Evolutionary conservation across 2,888 invertebrate species (phyloP), one percentile per base, ranked within the genome.

Genomic region (Hirtodrosophila histrioides): DNA sequence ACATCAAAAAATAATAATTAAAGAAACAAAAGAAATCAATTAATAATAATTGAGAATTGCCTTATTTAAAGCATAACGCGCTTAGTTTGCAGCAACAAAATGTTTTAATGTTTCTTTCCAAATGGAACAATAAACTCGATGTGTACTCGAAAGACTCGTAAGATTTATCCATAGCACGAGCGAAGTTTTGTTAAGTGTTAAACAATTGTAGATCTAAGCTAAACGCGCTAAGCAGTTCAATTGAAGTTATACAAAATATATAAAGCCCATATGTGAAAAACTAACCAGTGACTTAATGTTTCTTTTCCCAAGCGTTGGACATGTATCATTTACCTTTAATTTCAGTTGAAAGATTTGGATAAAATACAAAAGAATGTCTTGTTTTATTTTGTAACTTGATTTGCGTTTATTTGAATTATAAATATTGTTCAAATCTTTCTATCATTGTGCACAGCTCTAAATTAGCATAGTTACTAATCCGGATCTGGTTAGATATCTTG

Each of bases 401-500:
- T 71, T 74, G 69, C 74, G 53, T 58, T 43, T 44, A 43, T 48
- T 50, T 29, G 6, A 50, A 49, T n/a, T 35, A 10, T 35, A 10
- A 56, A 60, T 66, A 66, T 69, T 75, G 83, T 88, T 88, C 84
- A 78, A 73, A 88, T 78, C 86, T 88, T 88, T 88, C 88, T 88
- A 88, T 88, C 88, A 89, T 87, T 78, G 72, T 69, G 82, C 85
- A 71, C 65, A 70, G 53, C 46, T 69, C 51, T 3, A 49, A 57
- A 41, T 63, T 61, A 17, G 56, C 44, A 49, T 37, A 54, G 11
- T 58, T 50, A 46, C 8, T 12, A 60, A 46, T 50, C 36, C 51
- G 48, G 46, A 68, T 73, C 39, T 23, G 36, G 43, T 29, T 36
- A 17, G 4, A 29, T 46, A 43, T 17, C 24, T 66, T 29, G 12